Evolutionary conservation across 1,140 invertebrate species (phyloP), one percentile per base, ranked within the genome.

Genomic region (Achroia grisella): DNA sequence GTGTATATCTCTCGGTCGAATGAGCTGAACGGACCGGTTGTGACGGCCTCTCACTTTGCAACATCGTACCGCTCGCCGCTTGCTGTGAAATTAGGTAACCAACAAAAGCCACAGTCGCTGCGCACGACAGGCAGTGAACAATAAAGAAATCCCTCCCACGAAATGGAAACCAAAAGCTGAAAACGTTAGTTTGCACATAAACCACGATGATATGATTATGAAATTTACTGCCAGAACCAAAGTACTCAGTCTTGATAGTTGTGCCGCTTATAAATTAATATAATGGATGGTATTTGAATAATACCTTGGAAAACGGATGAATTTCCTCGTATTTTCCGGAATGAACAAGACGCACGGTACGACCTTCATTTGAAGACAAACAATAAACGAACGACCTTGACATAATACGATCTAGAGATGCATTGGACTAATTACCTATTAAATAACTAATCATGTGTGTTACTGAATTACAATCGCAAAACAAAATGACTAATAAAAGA

Each of bases 71-170:
- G 70, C 73, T 81, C 59, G 66, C 62, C 54, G 68, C 61, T 72
- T 67, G 68, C 76, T 75, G 69, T 71, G 70, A 78, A 82, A 82
- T 82, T 85, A 78, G 78, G 81, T 85, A 85, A 82, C 73, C 71
- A 72, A 80, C 72, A 76, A 76, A 74, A 71, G 70, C 64, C 64
- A 71, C 67, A 70, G 52, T 77, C 62, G 62, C 46, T 62, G 64
- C 66, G 61, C 65, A 71, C 62, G 57, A 67, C 62, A 54, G 46
- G 54, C 61, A 52, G 62, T 62, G 63, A 65, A 63, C 60, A 67
- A 70, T 76, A 73, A 71, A 72, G 69, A 78, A 82, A 78, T 70
- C 52, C 54, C 56, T 60, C 52, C 30, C 48, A 51, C 55, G 48
- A 64, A 56, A 62, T 47, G 55, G 42, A 57, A 70, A 55, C 39